A percentile compares a stretch with the other conserved stretches of the same genome.
These are phyloP conservation scores for Chloroceryle aenea DNA, from an alignment of 2,113 vertebrate species.

Conservation along the genomic window DNA sequence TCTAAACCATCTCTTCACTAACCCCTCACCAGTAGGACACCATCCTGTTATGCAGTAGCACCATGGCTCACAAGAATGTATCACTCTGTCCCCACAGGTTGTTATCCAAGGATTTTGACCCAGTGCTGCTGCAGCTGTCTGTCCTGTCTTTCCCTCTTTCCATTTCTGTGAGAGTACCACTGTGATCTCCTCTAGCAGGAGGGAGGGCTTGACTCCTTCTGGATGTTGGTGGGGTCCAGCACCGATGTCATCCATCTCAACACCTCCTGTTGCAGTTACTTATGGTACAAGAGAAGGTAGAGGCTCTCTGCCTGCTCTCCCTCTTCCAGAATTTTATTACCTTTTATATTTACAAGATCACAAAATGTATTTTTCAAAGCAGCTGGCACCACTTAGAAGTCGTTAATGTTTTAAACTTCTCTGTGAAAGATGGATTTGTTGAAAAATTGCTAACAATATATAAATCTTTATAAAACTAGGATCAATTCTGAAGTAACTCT, in stretches of 20 bases:
- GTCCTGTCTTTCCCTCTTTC: background rate
- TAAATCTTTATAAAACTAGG: constrained; percentile 24
- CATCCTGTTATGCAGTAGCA: fast-evolving
- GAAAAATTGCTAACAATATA: background rate
- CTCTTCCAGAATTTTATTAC: background rate
- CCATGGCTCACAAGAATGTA: background rate
- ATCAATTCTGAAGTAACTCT: constrained; percentile 9
- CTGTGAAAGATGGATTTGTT: constrained; percentile 3
- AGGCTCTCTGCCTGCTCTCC: background rate
- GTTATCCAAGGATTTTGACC: background rate
- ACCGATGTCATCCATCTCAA: fast-evolving
- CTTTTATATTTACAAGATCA: background rate
- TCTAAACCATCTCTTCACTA: background rate
- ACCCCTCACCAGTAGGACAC: background rate
- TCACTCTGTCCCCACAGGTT: background rate
- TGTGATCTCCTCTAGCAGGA: background rate
- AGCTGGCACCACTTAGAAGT: background rate
- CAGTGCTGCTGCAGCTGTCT: fast-evolving
- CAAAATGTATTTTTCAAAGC: background rate
- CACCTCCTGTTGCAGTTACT: background rate
- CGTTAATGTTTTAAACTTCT: background rate
- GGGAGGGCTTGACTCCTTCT: background rate
- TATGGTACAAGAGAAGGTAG: background rate
- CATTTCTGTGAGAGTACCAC: fast-evolving
- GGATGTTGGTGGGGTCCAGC: background rate